A percentile compares a stretch with the other conserved stretches of the same genome.
Evolutionary conservation across 53 echinoderm and acorn worm genomes (phyloP).

Genomic region (Echinarachnius parma): DNA sequence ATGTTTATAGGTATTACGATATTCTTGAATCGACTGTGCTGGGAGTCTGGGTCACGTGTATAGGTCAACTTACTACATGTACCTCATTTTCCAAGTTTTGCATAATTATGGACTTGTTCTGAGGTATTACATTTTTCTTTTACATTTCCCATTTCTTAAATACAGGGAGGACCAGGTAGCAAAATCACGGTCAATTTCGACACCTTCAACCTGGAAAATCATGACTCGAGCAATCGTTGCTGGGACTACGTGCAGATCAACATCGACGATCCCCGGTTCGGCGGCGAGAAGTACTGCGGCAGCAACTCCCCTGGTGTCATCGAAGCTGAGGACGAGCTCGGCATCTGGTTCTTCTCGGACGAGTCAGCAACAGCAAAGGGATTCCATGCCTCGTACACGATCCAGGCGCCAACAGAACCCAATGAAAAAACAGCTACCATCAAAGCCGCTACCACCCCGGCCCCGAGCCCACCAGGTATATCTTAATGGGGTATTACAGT

Average conservation of each 20-base stretch:
- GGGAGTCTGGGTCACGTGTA: no score
- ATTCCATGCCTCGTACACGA: not conserved
- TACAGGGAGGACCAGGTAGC: not conserved
- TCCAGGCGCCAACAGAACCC: not conserved
- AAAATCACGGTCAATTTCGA: not conserved
- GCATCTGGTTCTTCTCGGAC: constrained; percentile 16
- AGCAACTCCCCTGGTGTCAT: not conserved
- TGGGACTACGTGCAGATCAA: constrained; percentile 22
- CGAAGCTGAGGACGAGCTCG: not conserved
- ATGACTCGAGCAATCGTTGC: not conserved
- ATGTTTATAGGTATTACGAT: no score
- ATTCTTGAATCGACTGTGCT: no score
- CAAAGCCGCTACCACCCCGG: not conserved
- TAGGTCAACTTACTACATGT: no score
- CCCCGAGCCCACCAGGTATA: not conserved
- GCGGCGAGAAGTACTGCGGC: constrained; percentile 4
- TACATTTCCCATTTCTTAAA: no score
- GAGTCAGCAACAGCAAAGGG: not conserved
- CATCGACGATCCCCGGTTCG: constrained; percentile 3
- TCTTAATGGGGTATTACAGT: no score
- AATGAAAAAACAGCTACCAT: not conserved
- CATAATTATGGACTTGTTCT: no score
- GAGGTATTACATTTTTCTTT: no score
- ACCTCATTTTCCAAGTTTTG: no score
- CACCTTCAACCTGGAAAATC: not conserved